Base-by-base conservation (phyloP, 2,797 vertebrate genomes). In the Yasuhikotakia modesta region DNA sequence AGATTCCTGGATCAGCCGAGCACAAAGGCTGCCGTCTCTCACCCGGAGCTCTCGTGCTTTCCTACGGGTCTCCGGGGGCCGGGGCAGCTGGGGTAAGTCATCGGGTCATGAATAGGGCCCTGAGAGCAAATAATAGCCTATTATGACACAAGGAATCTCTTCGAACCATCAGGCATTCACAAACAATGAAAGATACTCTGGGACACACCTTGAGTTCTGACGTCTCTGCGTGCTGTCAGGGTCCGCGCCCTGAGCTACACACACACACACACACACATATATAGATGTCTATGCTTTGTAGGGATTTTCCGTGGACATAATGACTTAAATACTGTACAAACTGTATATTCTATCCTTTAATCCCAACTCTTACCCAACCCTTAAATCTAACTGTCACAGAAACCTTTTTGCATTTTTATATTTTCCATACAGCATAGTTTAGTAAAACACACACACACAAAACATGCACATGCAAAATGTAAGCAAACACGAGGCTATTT, bases 161-260 rank as follows among this genome's bases (percentile, higher is more conserved):
- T 85, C 78, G 13, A 84, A 90, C 84, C 80, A 0, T 83, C 86
- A 89, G 89, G 90, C 91, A 92, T 92, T 88, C 81, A 57, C 30
- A 2, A 92, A 93, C 92, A 93, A 92, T 92, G 82, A 90, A 73
- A 75, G 85, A 83, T 87, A 82, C 83, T 82, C 85, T 79, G 87
- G 88, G 89, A 43, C 82, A 48, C 81, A 81, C 80, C 84, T 84
- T 58, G 10, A 76, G 30, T 81, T 84, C 83, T 90, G 89, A 91
- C 87, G 87, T 90, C 80, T 68, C 70, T 1, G 70, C 71, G 5
- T 53, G 57, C 69, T 76, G 63, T 7, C 35, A 35, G 35, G 35
- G 35, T 35, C 35, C 5, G 5, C 35, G 35, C 88, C 87, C 76
- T 22, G 8, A 58, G 78, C 76, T 6, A 84, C 88, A 86, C 79